Evolutionary conservation across 2,113 vertebrate species (phyloP), one percentile per base, ranked within the genome.

Genomic region (Phrynocephalus versicolor): DNA sequence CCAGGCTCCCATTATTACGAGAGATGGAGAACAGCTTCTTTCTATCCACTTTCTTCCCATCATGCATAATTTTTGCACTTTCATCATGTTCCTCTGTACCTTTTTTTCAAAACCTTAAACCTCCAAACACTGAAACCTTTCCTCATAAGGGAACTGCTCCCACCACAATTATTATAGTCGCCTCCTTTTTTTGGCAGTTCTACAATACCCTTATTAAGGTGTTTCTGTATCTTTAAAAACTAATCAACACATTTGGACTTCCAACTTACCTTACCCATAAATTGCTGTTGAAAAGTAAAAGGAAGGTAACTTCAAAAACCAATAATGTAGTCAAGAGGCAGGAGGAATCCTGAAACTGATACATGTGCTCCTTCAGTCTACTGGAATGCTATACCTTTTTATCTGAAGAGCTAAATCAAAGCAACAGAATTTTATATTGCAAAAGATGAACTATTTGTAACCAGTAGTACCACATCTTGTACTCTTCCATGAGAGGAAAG

Each of bases 401-500:
- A 67, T 67, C 64, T 30, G 10, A 67, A 30, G 10, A 30, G 64
- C 0, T 2, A 15, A 90, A 60, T 69, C n/a, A 23, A 5, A 70
- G 37, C 21, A 78, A 23, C 83, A 19, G 57, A 84, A 87, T 19
- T 88, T 14, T 65, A 82, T 1, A 69, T 21, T 35, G 78, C 30
- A 84, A 84, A 73, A 78, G 85, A 70, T 0, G 1, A 51, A 60
- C 12, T 33, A 15, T 55, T 5, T 3, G 76, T 84, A 72, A 91
- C 86, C 2, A 82, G 8, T 51, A 75, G 45, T 57, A 76, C 6
- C 35, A 10, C 35, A 73, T 74, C 89, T 82, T 70, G 8, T 4
- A 69, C 13, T 30, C 51, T 88, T 88, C 69, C 0, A 1, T 0
- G 71, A 30, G 12, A 89, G 87, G 71, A 85, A 60, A 87, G 35